Conservation (phyloP, 2,888 invertebrate species). For the Pachliopta kotzebuea region DNA sequence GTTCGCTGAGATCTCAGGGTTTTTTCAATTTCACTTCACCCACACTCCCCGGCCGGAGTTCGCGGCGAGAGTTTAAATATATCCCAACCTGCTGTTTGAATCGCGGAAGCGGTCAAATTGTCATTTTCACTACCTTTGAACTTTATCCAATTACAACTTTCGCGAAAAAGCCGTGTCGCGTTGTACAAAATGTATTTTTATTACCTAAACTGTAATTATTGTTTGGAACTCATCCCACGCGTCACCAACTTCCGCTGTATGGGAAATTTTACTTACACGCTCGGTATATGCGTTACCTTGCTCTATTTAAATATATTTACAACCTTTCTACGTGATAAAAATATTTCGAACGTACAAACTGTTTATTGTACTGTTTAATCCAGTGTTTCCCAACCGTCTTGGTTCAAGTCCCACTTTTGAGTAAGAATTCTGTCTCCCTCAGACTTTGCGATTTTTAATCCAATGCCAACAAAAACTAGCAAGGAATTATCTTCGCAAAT, state of each 20-base stretch:
- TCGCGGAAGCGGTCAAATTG: conserved; percentile 1
- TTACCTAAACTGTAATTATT: neutral
- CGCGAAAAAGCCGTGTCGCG: neutral
- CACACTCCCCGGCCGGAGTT: neutral
- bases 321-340: too few species aligned
- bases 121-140: neutral
- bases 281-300: neutral
- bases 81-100: neutral
- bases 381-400: too few species aligned
- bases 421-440: too few species aligned
- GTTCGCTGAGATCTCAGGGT: neutral
- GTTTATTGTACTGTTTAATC: too few species aligned
- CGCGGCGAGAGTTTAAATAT: neutral
- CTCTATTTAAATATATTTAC: neutral
- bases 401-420: too few species aligned
- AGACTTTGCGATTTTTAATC: too few species aligned
- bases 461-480: too few species aligned
- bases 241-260: neutral
- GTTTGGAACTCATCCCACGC: neutral
- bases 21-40: neutral
- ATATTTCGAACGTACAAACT: too few species aligned
- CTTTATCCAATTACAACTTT: conserved; percentile 6
- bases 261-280: neutral
- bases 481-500: too few species aligned
- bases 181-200: conserved; percentile 2